phyloP scores from a whole-genome alignment of 2,888 invertebrate genomes.

The Carterocephalus palaemon region DNA sequence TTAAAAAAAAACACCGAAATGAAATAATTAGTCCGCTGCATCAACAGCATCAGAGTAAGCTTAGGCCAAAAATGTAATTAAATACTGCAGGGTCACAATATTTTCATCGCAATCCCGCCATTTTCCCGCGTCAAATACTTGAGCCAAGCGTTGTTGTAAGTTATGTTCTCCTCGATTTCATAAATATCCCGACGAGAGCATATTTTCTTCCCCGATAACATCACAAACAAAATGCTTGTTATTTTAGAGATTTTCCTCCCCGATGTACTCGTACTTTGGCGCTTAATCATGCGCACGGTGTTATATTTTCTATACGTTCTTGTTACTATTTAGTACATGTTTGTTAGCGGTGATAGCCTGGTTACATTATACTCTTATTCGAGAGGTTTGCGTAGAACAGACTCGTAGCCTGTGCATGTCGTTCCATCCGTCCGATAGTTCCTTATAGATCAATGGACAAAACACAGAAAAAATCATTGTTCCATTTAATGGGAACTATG shows the following conservation, averaged over 20 bases:
- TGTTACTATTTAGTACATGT: no score
- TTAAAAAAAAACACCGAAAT: no score
- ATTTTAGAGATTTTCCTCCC: slow-evolving; percentile 57
- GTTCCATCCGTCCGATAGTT: no score
- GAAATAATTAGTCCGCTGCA: no score
- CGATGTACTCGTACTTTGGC: slow-evolving; percentile 24
- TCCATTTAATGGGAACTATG: no score
- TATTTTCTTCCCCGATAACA: slow-evolving; percentile 60
- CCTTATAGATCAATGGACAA: no score
- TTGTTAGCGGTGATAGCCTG: no score
- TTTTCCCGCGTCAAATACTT: slow-evolving; percentile 38
- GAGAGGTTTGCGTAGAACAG: no score
- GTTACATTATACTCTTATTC: no score
- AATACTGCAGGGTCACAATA: slow-evolving; percentile 10
- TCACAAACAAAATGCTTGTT: slow-evolving; percentile 63
- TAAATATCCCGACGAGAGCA: slow-evolving; percentile 53
- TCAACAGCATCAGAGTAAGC: slow-evolving; percentile 10
- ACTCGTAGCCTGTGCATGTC: no score
- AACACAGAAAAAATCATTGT: no score
- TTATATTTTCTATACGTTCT: not conserved
- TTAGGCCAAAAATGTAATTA: slow-evolving; percentile 22
- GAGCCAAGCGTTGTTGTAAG: slow-evolving; percentile 33
- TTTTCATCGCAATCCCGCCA: slow-evolving; percentile 17
- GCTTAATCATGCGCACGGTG: slow-evolving; percentile 5
- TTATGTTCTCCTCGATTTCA: slow-evolving; percentile 50